phyloP scores from a whole-genome alignment of 2,113 vertebrate species.

The Nematolebias whitei region DNA sequence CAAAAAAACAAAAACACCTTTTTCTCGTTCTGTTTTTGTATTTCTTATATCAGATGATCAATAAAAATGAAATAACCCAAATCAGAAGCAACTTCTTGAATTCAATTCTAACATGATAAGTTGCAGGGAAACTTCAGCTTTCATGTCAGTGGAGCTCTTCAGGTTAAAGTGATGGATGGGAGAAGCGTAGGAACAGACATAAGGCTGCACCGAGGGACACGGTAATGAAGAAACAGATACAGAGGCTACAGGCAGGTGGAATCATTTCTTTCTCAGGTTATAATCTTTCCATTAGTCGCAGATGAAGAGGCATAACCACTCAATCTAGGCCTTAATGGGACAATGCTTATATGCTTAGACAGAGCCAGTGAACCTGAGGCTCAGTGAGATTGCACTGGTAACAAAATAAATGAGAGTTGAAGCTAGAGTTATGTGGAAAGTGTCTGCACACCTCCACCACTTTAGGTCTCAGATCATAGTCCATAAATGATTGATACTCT shows the following conservation, averaged over 20 bases:
- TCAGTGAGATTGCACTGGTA: conserved; percentile 39
- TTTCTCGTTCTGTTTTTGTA: too few species aligned
- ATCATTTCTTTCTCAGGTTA: conserved; percentile 56
- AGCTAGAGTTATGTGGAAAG: conserved; percentile 22
- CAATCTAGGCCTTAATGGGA: conserved; percentile 61
- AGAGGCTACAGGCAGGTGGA: conserved; percentile 62
- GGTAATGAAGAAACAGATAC: conserved; percentile 37
- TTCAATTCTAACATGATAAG: conserved; percentile 1
- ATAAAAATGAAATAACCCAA: too few species aligned
- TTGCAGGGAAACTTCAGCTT: conserved; percentile 11
- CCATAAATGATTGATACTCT: conserved; percentile 29
- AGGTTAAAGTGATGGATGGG: conserved; percentile 11
- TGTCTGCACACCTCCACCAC: conserved; percentile 22
- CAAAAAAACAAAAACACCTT: too few species aligned
- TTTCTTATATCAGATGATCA: too few species aligned
- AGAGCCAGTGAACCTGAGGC: conserved; percentile 49
- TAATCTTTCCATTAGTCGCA: conserved; percentile 65
- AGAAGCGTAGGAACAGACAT: conserved; percentile 7
- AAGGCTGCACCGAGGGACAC: conserved; percentile 18
- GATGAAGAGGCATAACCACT: conserved; percentile 61
- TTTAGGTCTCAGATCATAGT: conserved; percentile 19
- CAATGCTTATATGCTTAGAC: conserved; percentile 57
- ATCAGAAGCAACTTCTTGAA: neutral
- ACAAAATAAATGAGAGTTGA: conserved; percentile 47
- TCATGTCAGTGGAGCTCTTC: conserved; percentile 22